Evolutionary conservation across 1,140 invertebrate genomes (phyloP), one percentile per base, ranked within the genome.

Genomic region (Pogonomyrmex barbatus): DNA sequence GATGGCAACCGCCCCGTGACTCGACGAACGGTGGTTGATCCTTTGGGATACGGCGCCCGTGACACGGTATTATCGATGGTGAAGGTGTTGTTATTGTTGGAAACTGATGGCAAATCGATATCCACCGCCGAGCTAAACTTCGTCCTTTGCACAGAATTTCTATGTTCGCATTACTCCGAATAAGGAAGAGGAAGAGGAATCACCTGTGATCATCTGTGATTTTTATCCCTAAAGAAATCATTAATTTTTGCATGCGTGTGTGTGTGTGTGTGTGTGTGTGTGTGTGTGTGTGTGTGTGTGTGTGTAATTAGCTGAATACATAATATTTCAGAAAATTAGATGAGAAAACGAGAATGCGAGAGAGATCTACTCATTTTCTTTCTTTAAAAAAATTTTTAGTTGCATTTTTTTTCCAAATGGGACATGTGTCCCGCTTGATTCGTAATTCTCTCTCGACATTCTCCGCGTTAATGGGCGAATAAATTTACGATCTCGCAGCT

Each of bases 21-120:
- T 81, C 78, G 65, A 56, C 65, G 24, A 24, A 67, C 63, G 36
- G 12, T 58, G n/a, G 33, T 24, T 24, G 24, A 58, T 81, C 78
- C 65, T 45, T 68, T 45, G 77, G 63, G 50, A 68, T 6, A 30
- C 47, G 47, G 62, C 33, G 60, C 39, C n/a, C 50, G 36, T 63
- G 58, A 78, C 73, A 62, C 56, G 33, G 30, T 45, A 24, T 56
- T 81, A 70, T 70, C 65, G 65, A 70, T 81, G 78, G 65, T 50
- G 54, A 81, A 81, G 45, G 54, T 58, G 71, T 42, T 63, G 50
- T 54, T 71, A 10, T n/a, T 78, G 75, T 30, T 70, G 1, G 39
- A 56, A 30, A 56, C 63, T 81, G 39, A 68, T 68, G 36, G 65
- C 65, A 33, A 81, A 70, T 81, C 78, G 65, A 70, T 81, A 81